These are phyloP conservation scores for Saccopteryx bilineata DNA, from an alignment of 2,113 vertebrate species.

Conservation along the genomic window DNA sequence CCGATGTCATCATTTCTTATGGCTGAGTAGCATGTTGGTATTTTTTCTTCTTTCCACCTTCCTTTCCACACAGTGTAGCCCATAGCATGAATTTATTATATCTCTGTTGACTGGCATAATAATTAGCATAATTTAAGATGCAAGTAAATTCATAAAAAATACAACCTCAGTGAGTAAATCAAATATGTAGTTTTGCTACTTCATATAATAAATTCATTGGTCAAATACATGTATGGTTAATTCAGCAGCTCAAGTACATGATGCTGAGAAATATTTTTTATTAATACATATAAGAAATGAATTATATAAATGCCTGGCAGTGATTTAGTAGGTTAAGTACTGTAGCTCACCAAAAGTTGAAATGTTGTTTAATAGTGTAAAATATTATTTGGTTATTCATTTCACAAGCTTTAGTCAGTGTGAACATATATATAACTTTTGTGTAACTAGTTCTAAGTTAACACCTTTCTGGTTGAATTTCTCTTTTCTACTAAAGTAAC, in stretches of 20 bases:
- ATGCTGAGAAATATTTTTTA: background rate
- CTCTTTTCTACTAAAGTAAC: background rate
- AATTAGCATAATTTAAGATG: background rate
- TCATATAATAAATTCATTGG: background rate
- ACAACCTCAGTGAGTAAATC: background rate
- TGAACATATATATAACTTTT: background rate
- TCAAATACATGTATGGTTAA: background rate
- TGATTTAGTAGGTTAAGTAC: background rate
- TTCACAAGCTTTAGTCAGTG: background rate
- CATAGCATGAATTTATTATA: background rate
- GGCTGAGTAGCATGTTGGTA: too few relatives aligned
- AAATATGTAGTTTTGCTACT: background rate
- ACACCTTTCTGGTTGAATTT: background rate
- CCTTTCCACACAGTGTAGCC: background rate
- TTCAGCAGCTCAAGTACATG: background rate
- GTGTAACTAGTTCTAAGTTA: background rate
- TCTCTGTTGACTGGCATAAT: background rate
- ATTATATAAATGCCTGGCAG: background rate
- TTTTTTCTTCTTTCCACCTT: background rate
- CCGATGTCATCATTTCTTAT: too few relatives aligned
- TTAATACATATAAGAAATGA: background rate
- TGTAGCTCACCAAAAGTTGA: background rate
- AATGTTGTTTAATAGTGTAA: background rate
- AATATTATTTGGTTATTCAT: background rate
- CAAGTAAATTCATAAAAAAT: background rate